phyloP scores from a whole-genome alignment of 2,888 invertebrate genomes.

The Protonemura montana region DNA sequence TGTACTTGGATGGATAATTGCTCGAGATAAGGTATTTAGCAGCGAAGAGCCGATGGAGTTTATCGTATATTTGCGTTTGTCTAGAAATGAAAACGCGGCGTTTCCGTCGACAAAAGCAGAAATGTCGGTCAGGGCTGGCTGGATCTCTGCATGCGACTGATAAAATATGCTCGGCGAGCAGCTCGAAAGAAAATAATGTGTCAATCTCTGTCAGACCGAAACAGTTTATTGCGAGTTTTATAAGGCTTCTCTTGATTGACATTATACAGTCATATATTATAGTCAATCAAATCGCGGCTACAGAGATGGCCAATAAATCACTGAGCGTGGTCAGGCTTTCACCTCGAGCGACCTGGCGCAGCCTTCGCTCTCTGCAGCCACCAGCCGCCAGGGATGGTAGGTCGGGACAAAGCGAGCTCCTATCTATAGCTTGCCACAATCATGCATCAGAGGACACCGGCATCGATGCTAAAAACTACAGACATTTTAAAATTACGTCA shows the following conservation, averaged over 20 bases:
- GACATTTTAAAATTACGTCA: not conserved
- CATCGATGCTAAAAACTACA: not conserved
- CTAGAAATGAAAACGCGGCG: not conserved
- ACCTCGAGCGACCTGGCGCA: not conserved
- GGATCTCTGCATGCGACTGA: not conserved
- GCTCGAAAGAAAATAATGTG: not conserved
- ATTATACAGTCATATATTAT: constrained; percentile 7
- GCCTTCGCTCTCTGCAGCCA: not conserved
- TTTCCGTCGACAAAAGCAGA: not conserved
- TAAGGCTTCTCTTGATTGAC: constrained; percentile 4
- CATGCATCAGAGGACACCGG: not conserved
- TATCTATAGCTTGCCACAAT: not conserved
- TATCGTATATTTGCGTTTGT: not conserved
- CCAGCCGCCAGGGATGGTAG: not conserved
- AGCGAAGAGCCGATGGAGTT: no score
- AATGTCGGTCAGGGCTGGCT: not conserved
- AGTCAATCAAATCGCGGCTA: not conserved
- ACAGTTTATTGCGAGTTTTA: constrained; percentile 12
- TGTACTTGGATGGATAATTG: not conserved
- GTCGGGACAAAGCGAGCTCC: not conserved
- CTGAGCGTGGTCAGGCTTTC: not conserved
- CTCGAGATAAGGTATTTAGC: not conserved
- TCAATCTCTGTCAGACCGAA: not conserved
- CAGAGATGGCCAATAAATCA: not conserved
- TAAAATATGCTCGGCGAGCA: not conserved